Base-by-base conservation (phyloP, 2,888 invertebrate genomes). In the Campoplex capitator region DNA sequence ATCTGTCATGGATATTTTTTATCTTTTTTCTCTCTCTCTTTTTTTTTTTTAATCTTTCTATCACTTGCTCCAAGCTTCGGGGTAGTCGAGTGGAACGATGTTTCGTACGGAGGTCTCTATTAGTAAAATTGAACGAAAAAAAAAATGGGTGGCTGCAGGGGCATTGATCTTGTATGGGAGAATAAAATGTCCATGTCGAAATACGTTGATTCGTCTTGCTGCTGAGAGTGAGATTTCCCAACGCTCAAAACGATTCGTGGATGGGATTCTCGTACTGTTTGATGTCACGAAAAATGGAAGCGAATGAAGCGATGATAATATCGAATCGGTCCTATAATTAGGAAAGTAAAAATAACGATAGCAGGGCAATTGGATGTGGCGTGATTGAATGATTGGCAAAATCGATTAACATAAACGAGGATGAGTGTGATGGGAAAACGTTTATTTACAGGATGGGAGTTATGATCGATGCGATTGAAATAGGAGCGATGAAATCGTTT, bases 1-100 rank as follows among this genome's bases (percentile, higher is more conserved):
- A 65, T 81, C 67, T 18, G 45, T 76, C 70, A 54, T 28, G 23
- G 74, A 78, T 73, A 78, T 38, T 45, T 28, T 45, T 70, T 54
- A 23, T 56, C 32, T 45, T 28, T 32, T 23, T 0, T 23, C 23
- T 23, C 23, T 23, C 23, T 23, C 23, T 23, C 23, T 23, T 0
- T 11, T 58, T 68, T 51, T 77, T 38, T 23, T 35, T 13, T 2
- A 16, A 58, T 65, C 6, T 65, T 18, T n/a, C 23, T 35, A 65
- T 48, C 48, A 35, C 75, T 42, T 45, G 18, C 7, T 23, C 23
- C 8, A 38, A 13, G 23, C 16, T 71, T 48, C 16, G 42, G 23
- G 16, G 28, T n/a, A 23, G 42, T 16, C 28, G 16, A 48, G 35
- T 42, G 67, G 23, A 71, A 16, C 42, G 42, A 42, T 28, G 28